A percentile compares a stretch with the other conserved stretches of the same genome.
Evolutionary conservation across 2,797 vertebrate species (phyloP).

Genomic region (Simalia tracyae): DNA sequence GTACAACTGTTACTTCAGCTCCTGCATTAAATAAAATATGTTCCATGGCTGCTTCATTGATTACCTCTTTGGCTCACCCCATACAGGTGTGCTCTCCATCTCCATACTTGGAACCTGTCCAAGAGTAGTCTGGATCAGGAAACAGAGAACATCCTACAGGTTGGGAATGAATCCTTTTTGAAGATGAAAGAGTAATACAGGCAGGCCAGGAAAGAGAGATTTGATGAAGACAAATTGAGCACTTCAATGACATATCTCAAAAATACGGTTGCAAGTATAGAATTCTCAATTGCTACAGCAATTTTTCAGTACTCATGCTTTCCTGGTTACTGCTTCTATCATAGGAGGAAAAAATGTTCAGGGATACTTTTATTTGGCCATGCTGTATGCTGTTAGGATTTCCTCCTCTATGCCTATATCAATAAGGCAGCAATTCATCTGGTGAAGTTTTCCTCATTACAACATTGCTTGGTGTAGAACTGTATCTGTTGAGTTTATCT

Average conservation of each 20-base stretch:
- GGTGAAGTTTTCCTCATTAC: background rate
- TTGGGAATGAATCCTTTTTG: background rate
- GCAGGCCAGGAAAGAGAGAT: background rate
- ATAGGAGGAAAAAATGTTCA: background rate
- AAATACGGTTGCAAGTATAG: background rate
- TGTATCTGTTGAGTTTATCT: background rate
- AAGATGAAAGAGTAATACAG: background rate
- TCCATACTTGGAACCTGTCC: background rate
- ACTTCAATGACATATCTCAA: background rate
- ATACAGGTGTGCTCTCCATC: background rate
- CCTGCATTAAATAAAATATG: background rate
- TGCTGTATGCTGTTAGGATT: background rate
- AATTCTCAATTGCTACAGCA: background rate
- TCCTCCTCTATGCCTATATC: background rate
- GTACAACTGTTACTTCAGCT: background rate
- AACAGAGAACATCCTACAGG: background rate
- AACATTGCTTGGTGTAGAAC: background rate
- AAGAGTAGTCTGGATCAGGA: background rate
- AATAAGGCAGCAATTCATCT: background rate
- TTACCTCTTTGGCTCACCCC: background rate
- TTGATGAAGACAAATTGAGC: background rate
- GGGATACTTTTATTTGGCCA: background rate
- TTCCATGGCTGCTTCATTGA: background rate
- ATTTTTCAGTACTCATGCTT: background rate
- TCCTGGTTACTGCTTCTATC: background rate